phyloP scores from a whole-genome alignment of 2,113 vertebrate species.

The Cyprinodon tularosa region DNA sequence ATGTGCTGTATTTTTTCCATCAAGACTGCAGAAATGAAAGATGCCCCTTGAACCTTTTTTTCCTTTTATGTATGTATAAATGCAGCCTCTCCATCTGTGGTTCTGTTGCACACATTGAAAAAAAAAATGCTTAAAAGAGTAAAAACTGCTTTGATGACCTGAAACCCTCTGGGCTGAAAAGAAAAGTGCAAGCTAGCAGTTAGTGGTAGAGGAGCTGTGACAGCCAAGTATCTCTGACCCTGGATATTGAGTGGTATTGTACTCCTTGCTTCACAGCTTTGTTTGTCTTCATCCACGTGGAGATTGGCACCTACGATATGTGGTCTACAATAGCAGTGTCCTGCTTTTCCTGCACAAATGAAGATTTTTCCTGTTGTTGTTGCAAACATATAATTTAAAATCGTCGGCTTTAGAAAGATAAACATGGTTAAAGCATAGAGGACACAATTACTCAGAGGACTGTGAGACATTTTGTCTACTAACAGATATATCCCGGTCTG shows the following conservation, averaged over 20 bases:
- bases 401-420: neutral
- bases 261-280: conserved; percentile 46
- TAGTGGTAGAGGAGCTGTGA: conserved; percentile 65
- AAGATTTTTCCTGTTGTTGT: neutral
- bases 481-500: neutral
- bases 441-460: no score
- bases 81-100: conserved; percentile 8
- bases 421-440: neutral
- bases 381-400: neutral
- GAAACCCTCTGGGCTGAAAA: conserved; percentile 29
- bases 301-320: conserved; percentile 35
- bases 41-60: neutral
- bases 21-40: neutral
- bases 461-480: neutral
- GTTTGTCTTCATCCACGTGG: conserved; percentile 52
- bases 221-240: conserved; percentile 65
- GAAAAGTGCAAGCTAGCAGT: conserved; percentile 64
- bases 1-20: neutral
- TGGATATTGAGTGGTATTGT: conserved; percentile 19
- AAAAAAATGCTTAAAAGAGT: conserved; percentile 19
- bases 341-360: neutral
- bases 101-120: conserved; percentile 47
- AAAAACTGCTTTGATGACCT: conserved; percentile 42
- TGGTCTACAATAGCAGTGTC: neutral
- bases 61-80: conserved; percentile 30